Conservation (phyloP, 37 sponge, comb jelly and placozoan species). For the Tethya wilhelma region DNA sequence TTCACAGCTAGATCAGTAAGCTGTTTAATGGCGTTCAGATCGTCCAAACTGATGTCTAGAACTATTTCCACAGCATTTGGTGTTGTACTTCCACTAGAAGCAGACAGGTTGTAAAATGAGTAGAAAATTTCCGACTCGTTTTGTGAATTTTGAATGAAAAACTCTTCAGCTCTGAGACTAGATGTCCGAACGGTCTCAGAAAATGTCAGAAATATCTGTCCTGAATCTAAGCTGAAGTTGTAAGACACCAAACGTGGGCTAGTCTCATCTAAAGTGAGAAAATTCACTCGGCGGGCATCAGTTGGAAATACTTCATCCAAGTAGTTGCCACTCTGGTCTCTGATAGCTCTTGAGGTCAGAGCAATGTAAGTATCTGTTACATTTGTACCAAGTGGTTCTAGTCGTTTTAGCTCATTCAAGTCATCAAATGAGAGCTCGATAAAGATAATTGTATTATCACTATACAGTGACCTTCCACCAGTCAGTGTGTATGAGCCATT, state of each 20-base stretch:
- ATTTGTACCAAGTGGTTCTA: constrained; percentile 45
- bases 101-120: constrained; percentile 29
- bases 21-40: constrained; percentile 84
- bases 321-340: constrained; percentile 73
- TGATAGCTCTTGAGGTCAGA: constrained; percentile 58
- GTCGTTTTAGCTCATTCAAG: constrained; percentile 84
- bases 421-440: constrained; percentile 65
- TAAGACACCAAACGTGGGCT: constrained; percentile 63
- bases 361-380: constrained; percentile 58
- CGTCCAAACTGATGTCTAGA: constrained; percentile 52
- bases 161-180: constrained; percentile 38
- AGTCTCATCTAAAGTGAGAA: constrained; percentile 59
- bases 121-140: constrained; percentile 36
- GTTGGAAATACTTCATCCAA: constrained; percentile 33
- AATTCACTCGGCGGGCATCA: constrained; percentile 18
- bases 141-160: constrained; percentile 52
- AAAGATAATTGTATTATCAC: constrained; percentile 69
- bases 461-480: constrained; percentile 62
- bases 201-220: constrained; percentile 70
- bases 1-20: constrained; percentile 55
- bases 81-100: constrained; percentile 31
- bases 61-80: constrained; percentile 35
- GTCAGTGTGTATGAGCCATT: constrained; percentile 62
- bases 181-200: constrained; percentile 84
- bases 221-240: constrained; percentile 67